A percentile compares a stretch with the other conserved stretches of the same genome.
phyloP scores from a whole-genome alignment of 1,140 invertebrate species.

The Ips nitidus region DNA sequence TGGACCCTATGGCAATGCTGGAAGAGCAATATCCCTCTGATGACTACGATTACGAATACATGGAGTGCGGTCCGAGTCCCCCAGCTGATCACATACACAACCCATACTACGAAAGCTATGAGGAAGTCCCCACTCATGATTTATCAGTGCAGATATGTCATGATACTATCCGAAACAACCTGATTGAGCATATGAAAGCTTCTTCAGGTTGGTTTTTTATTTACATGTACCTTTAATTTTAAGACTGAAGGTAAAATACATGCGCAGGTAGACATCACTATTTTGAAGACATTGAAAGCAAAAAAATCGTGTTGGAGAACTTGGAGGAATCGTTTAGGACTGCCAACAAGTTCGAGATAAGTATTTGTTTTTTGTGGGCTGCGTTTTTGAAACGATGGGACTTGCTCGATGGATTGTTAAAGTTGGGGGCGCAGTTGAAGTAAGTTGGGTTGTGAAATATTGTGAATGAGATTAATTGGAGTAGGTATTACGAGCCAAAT shows the following conservation, averaged over 20 bases:
- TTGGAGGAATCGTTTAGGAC: conserved; percentile 55
- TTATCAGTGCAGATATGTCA: conserved; percentile 72
- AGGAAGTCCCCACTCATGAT: conserved; percentile 62
- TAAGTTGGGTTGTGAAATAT: neutral
- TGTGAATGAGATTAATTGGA: neutral
- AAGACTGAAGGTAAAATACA: no score
- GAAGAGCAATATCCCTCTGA: conserved; percentile 65
- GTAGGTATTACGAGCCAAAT: conserved; percentile 64
- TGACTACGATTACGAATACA: conserved; percentile 63
- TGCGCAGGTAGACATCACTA: conserved; percentile 58
- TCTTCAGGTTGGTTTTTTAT: conserved; percentile 52
- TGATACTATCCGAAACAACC: conserved; percentile 69
- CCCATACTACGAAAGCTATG: conserved; percentile 74
- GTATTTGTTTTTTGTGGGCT: conserved; percentile 69
- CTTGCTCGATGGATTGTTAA: conserved; percentile 61
- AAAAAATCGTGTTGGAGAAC: conserved; percentile 61
- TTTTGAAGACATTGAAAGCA: conserved; percentile 69
- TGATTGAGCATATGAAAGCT: conserved; percentile 70
- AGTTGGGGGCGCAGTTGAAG: conserved; percentile 64
- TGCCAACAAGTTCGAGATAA: conserved; percentile 64
- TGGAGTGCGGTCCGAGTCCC: conserved; percentile 71
- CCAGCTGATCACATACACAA: conserved; percentile 72
- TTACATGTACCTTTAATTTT: neutral
- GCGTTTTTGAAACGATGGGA: conserved; percentile 69
- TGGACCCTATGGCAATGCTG: conserved; percentile 61